phyloP scores from a whole-genome alignment of 1,140 invertebrate genomes.

The Batillaria attramentaria region DNA sequence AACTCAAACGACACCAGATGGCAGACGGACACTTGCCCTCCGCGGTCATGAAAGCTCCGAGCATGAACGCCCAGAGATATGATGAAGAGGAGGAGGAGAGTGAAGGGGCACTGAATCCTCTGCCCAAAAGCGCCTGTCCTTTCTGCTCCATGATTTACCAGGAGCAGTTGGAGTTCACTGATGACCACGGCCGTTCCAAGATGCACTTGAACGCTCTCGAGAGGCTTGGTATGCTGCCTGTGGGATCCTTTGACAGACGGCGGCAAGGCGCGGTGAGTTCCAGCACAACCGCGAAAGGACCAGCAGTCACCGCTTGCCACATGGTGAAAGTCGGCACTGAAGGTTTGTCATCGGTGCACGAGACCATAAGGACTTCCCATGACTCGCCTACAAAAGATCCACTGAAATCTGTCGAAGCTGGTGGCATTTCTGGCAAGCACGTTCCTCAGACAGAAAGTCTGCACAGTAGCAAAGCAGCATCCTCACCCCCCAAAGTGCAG shows the following conservation, averaged over 20 bases:
- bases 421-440: too few species aligned
- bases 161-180: constrained; percentile 86
- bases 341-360: too few species aligned
- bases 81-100: neutral
- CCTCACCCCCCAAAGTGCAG: too few species aligned
- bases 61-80: neutral
- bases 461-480: too few species aligned
- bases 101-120: neutral
- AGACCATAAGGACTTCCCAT: too few species aligned
- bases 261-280: constrained; percentile 86
- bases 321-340: too few species aligned
- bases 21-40: neutral
- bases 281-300: too few species aligned
- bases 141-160: constrained; percentile 39
- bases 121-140: constrained; percentile 22
- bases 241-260: constrained; percentile 96
- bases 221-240: constrained; percentile 92
- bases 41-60: constrained; percentile 8
- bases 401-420: too few species aligned
- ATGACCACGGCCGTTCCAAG: constrained; percentile 97
- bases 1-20: constrained; percentile 32
- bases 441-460: too few species aligned
- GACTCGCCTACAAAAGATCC: too few species aligned
- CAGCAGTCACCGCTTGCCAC: too few species aligned
- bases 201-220: constrained; percentile 97